Conservation (phyloP, 1,140 invertebrate species). For the Rhizoglyphus robini region DNA sequence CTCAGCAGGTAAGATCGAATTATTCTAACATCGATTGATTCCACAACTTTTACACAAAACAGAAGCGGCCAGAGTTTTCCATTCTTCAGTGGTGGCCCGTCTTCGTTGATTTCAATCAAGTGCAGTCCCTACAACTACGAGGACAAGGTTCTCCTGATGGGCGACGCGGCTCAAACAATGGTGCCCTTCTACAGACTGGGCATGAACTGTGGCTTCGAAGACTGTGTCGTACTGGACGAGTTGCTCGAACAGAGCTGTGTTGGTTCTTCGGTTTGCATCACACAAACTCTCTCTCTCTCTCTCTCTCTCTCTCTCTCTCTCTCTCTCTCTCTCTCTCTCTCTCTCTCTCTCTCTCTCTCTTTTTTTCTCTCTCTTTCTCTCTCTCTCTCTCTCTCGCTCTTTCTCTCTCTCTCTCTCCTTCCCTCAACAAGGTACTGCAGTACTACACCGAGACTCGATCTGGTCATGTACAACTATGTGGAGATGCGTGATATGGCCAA, state of each 20-base stretch:
- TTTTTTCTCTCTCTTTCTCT: no score
- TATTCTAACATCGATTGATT: no score
- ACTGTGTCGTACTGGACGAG: slow-evolving; percentile 68
- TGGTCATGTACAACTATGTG: slow-evolving; percentile 86
- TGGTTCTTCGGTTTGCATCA: no score
- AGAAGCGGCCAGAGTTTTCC: no score
- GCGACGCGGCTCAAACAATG: slow-evolving; percentile 95
- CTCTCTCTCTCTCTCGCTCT: no score
- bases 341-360: no score
- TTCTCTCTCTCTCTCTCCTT: no score
- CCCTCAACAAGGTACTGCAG: slow-evolving; percentile 40
- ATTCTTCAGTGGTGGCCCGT: slow-evolving; percentile 51
- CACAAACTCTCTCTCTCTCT: no score
- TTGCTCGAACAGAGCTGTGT: slow-evolving; percentile 45
- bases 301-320: no score
- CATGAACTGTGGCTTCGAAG: slow-evolving; percentile 98
- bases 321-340: no score
- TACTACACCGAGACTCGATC: slow-evolving; percentile 61
- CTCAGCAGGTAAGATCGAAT: no score
- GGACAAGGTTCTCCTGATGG: slow-evolving; percentile 62
- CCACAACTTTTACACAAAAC: no score
- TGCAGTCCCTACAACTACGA: slow-evolving; percentile 40
- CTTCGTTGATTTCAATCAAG: slow-evolving; percentile 66
- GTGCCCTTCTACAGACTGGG: slow-evolving; percentile 98
- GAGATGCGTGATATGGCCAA: slow-evolving; percentile 88